phyloP scores from a whole-genome alignment of 2,797 vertebrate genomes.

The Psittacula echo region DNA sequence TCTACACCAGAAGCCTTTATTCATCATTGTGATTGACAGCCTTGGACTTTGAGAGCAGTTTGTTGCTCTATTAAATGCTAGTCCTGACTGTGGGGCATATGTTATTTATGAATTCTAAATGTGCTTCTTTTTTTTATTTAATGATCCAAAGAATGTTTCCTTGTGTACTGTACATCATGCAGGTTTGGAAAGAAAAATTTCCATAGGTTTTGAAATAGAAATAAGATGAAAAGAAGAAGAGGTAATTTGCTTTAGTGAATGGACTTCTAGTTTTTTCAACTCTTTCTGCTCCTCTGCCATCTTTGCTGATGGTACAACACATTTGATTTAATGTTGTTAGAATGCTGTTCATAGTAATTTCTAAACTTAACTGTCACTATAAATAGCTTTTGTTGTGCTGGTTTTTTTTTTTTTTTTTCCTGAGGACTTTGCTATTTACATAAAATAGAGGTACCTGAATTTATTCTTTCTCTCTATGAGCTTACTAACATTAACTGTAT shows the following conservation, averaged over 20 bases:
- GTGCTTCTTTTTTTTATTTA: background rate
- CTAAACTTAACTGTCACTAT: slow-evolving; percentile 38
- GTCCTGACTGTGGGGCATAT: background rate
- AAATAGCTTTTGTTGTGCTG: background rate
- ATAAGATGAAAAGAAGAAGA: background rate
- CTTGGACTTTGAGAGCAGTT: background rate
- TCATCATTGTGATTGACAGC: background rate
- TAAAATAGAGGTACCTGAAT: background rate
- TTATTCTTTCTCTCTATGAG: background rate
- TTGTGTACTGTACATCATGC: background rate
- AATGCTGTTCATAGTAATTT: slow-evolving; percentile 50
- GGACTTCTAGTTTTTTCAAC: slow-evolving; percentile 27
- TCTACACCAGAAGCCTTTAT: background rate
- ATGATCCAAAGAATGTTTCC: background rate
- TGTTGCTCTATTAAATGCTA: slow-evolving; percentile 35
- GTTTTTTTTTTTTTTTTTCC: background rate
- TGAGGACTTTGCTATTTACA: background rate
- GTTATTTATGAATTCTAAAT: slow-evolving; percentile 39
- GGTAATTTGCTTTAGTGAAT: background rate
- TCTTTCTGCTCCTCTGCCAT: background rate
- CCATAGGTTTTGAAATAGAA: background rate
- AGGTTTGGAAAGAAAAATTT: background rate
- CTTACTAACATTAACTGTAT: background rate
- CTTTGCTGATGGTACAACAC: slow-evolving; percentile 7
- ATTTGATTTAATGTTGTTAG: slow-evolving; percentile 51